phyloP scores from a whole-genome alignment of 2,113 vertebrate species.

The Rafetus swinhoei region DNA sequence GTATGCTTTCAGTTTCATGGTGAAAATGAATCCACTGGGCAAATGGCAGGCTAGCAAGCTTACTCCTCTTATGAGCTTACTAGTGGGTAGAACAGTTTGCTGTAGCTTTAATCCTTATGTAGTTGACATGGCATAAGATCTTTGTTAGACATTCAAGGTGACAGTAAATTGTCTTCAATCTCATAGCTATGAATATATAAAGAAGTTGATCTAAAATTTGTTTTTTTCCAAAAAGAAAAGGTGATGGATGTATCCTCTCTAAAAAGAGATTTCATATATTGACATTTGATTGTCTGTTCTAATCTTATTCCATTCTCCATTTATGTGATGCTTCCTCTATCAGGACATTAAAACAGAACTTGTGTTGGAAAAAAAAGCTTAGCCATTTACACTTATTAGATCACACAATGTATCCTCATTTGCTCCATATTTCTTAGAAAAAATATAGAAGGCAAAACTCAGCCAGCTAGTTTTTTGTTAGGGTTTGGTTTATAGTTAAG shows the following conservation, averaged over 20 bases:
- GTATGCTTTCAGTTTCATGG: rapidly evolving
- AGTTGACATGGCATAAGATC: conserved; percentile 1
- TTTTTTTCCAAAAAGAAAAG: neutral
- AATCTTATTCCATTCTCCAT: neutral
- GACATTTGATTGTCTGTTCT: neutral
- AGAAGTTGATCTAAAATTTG: neutral
- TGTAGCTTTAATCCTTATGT: neutral
- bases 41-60: rapidly evolving
- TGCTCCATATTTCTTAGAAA: neutral
- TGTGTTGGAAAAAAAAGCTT: neutral
- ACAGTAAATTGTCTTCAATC: conserved; percentile 9
- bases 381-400: neutral
- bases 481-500: neutral
- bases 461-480: neutral
- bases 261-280: conserved; percentile 15
- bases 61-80: neutral
- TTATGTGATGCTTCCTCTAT: neutral
- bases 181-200: neutral
- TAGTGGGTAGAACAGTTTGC: neutral
- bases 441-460: neutral
- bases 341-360: conserved; percentile 10
- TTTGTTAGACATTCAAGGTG: neutral
- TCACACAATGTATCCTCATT: neutral
- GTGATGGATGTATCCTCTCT: conserved; percentile 28
- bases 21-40: neutral